phyloP scores from a whole-genome alignment of 2,113 vertebrate genomes.

The Silurus asotus region DNA sequence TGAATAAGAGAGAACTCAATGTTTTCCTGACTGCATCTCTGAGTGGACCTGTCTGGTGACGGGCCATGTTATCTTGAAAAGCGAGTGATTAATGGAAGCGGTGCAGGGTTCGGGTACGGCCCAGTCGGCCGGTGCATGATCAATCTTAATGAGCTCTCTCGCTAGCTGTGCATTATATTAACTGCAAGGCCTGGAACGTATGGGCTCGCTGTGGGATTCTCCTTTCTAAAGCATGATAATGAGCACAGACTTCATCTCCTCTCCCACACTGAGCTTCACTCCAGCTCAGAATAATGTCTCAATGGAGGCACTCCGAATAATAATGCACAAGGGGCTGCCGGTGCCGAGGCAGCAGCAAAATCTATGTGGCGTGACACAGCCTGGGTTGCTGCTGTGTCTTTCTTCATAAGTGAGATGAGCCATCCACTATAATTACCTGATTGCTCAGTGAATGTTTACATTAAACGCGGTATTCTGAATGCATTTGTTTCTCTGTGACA shows the following conservation, averaged over 20 bases:
- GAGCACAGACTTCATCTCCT: constrained; percentile 57
- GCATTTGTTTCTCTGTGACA: neutral
- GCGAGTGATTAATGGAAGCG: constrained; percentile 72
- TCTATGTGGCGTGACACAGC: neutral
- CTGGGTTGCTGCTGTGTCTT: constrained; percentile 1
- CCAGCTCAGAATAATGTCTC: constrained; percentile 59
- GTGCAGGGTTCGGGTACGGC: constrained; percentile 58
- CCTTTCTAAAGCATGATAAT: constrained; percentile 72
- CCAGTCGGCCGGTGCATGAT: constrained; percentile 69
- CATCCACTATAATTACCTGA: constrained; percentile 3
- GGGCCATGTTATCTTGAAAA: constrained; percentile 69
- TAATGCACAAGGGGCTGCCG: constrained; percentile 55
- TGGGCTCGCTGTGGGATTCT: constrained; percentile 62
- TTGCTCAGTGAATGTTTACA: neutral
- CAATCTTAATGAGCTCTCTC: constrained; percentile 79
- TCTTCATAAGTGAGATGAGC: constrained; percentile 18
- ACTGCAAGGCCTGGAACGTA: constrained; percentile 67
- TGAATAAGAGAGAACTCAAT: constrained; percentile 15
- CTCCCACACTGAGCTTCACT: constrained; percentile 47
- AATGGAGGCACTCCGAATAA: constrained; percentile 57
- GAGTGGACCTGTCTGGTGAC: constrained; percentile 62
- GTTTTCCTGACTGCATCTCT: constrained; percentile 51
- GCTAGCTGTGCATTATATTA: constrained; percentile 70
- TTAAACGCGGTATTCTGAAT: neutral
- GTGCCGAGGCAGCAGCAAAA: constrained; percentile 5